phyloP scores from a whole-genome alignment of 2,888 invertebrate genomes.

The Drosophila pegasa region DNA sequence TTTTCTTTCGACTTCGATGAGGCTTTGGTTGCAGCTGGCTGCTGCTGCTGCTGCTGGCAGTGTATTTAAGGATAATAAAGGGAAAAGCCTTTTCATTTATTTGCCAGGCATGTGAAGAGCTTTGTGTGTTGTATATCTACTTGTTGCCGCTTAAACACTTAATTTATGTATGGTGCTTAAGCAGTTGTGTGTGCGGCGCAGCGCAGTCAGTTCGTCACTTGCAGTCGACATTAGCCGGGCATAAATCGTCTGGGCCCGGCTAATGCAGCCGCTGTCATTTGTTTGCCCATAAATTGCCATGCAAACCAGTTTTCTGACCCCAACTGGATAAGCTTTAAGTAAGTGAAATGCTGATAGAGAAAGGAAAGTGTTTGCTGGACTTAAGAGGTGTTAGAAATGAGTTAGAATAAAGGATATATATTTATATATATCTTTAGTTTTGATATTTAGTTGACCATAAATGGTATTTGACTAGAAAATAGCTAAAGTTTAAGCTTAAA shows the following conservation, averaged over 20 bases:
- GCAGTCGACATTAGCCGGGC: constrained; percentile 54
- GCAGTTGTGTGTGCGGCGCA: constrained; percentile 5
- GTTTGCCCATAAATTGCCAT: constrained; percentile 36
- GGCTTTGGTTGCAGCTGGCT: constrained; percentile 6
- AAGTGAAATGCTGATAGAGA: too few relatives aligned
- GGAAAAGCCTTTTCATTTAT: not conserved
- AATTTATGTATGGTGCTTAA: constrained; percentile 56
- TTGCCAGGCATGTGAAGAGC: constrained; percentile 35
- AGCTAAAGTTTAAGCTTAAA: not conserved
- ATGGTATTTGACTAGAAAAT: too few relatives aligned
- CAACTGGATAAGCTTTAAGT: not conserved
- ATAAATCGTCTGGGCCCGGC: constrained; percentile 70
- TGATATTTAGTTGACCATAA: too few relatives aligned
- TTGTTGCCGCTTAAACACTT: constrained; percentile 58
- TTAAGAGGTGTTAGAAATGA: not conserved
- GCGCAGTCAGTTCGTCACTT: constrained; percentile 52
- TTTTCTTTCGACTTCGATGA: constrained; percentile 1
- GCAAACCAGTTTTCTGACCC: constrained; percentile 30
- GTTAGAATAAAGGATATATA: not conserved
- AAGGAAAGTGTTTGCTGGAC: not conserved
- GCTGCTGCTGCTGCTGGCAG: constrained; percentile 8
- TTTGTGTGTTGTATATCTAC: constrained; percentile 52
- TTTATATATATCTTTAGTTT: not conserved
- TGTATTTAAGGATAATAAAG: not conserved
- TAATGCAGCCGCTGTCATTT: constrained; percentile 29